Conservation (phyloP, 2,888 invertebrate species). For the Amblyjoppa fuscipennis region DNA sequence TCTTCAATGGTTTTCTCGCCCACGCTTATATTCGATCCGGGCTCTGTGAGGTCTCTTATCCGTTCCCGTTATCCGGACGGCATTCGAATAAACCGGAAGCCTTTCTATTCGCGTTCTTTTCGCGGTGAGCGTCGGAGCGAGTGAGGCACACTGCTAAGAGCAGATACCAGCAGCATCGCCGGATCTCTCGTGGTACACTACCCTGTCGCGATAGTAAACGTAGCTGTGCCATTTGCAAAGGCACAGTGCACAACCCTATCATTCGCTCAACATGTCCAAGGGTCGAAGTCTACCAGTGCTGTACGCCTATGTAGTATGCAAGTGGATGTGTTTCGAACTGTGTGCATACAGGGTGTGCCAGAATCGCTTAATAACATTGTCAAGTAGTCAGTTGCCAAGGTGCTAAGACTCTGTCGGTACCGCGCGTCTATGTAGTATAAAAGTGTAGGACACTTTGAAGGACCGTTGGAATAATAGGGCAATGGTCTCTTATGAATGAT, state of each 20-base stretch:
- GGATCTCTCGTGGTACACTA: constrained; percentile 44
- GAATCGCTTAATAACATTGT: neutral
- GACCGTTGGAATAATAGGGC: too few relatives aligned
- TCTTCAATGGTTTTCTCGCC: constrained; percentile 59
- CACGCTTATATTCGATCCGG: constrained; percentile 53
- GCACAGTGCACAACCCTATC: constrained; percentile 58
- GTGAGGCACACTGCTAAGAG: constrained; percentile 45
- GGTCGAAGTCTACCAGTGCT: constrained; percentile 39
- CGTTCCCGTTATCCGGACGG: constrained; percentile 65
- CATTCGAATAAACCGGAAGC: constrained; percentile 61
- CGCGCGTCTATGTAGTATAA: too few relatives aligned
- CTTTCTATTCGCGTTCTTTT: constrained; percentile 56
- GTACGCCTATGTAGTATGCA: constrained; percentile 3
- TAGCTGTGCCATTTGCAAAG: constrained; percentile 50
- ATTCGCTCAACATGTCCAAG: constrained; percentile 57
- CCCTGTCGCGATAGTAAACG: constrained; percentile 54
- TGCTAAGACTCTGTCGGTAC: neutral
- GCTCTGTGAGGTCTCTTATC: constrained; percentile 62
- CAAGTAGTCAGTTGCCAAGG: neutral
- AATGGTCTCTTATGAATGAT: too few relatives aligned
- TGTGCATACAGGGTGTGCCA: constrained; percentile 26
- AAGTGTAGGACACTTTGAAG: too few relatives aligned
- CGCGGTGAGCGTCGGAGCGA: constrained; percentile 32
- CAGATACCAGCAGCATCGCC: constrained; percentile 54
- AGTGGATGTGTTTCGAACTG: constrained; percentile 6